These are phyloP conservation scores for Aphidius colemani DNA, from an alignment of 2,888 invertebrate genomes.

Conservation along the genomic window DNA sequence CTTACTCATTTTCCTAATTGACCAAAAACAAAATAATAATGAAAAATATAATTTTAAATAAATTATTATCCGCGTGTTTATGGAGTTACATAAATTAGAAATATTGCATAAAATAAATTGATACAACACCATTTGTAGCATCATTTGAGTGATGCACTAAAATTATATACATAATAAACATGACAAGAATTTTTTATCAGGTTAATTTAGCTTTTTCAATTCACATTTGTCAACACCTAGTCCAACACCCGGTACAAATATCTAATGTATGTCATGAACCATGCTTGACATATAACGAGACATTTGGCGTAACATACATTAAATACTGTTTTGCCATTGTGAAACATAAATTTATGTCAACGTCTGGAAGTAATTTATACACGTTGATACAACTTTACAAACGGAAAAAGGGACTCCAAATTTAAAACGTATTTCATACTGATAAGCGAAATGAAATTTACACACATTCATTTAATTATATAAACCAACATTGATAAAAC, in stretches of 20 bases:
- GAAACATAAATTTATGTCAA: slow-evolving; percentile 35
- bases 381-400: slow-evolving; percentile 22
- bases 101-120: too few relatives aligned
- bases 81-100: too few relatives aligned
- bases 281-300: slow-evolving; percentile 30
- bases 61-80: too few relatives aligned
- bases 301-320: slow-evolving; percentile 36
- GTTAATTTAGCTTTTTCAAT: slow-evolving; percentile 29
- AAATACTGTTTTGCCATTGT: slow-evolving; percentile 36
- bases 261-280: slow-evolving; percentile 18
- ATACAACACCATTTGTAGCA: not conserved
- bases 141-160: slow-evolving; percentile 2
- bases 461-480: slow-evolving; percentile 23
- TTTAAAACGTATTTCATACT: slow-evolving; percentile 10
- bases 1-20: too few relatives aligned
- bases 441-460: slow-evolving; percentile 25
- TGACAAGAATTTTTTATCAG: slow-evolving; percentile 1
- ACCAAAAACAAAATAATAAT: too few relatives aligned
- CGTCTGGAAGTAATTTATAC: slow-evolving; percentile 34
- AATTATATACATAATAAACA: not conserved
- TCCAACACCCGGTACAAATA: slow-evolving; percentile 24
- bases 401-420: slow-evolving; percentile 7
- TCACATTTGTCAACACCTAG: slow-evolving; percentile 44
- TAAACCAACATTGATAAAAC: slow-evolving; percentile 9
- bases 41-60: too few relatives aligned